Conservation (phyloP, 2,797 vertebrate genomes). For the Lithobates sylvaticus region DNA sequence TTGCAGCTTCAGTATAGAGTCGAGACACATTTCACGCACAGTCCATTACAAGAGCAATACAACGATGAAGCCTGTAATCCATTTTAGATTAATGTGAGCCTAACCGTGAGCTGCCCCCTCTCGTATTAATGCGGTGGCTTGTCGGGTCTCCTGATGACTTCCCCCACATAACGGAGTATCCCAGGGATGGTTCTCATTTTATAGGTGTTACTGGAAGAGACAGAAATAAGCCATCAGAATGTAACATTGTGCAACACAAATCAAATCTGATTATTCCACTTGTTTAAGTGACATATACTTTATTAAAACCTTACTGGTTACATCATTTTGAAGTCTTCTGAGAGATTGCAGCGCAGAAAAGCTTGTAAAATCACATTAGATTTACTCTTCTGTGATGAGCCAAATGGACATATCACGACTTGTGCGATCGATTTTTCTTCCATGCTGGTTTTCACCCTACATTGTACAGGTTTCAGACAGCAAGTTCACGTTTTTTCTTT, state of each 20-base stretch:
- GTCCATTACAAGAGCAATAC: conserved; percentile 31
- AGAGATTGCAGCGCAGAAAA: neutral
- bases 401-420: neutral
- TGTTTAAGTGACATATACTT: neutral
- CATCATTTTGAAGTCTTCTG: neutral
- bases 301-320: conserved; percentile 5
- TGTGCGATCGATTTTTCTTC: neutral
- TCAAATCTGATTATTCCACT: neutral
- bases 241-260: conserved; percentile 13
- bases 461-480: no score
- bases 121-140: neutral
- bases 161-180: neutral
- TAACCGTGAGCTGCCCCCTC: conserved; percentile 1
- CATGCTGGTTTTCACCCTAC: neutral
- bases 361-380: neutral
- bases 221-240: neutral
- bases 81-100: conserved; percentile 21
- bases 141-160: neutral
- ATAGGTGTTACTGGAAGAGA: conserved; percentile 42
- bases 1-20: no score
- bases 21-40: conserved; percentile 3
- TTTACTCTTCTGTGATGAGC: neutral
- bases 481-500: no score
- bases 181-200: conserved; percentile 29
- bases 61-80: conserved; percentile 16